Conservation (phyloP, 1,140 invertebrate species). For the Triops longicaudatus region DNA sequence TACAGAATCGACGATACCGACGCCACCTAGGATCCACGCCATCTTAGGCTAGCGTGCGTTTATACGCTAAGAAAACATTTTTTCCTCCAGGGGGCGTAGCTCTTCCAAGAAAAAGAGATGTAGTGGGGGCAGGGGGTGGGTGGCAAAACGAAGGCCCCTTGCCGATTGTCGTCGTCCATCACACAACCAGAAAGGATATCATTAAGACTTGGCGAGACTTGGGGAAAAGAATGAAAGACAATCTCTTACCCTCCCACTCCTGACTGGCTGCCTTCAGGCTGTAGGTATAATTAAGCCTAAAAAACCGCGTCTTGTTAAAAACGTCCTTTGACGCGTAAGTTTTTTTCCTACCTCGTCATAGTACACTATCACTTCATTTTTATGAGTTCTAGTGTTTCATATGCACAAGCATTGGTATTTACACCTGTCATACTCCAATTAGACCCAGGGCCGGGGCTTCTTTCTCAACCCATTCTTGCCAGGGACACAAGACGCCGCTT, state of each 20-base stretch:
- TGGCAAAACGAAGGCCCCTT: background rate
- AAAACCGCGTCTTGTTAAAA: background rate
- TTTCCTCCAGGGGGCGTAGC: background rate
- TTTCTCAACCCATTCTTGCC: background rate
- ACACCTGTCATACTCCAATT: conserved; percentile 12
- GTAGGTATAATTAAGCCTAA: conserved; percentile 3
- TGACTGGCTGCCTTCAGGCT: background rate
- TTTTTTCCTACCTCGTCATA: background rate
- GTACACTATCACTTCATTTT: background rate
- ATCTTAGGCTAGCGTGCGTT: background rate
- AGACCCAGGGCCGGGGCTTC: background rate
- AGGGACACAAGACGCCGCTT: background rate
- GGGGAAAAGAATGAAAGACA: conserved; percentile 5
- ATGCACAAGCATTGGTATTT: background rate
- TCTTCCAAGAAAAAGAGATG: background rate
- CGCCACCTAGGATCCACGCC: background rate
- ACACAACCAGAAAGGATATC: conserved; percentile 7
- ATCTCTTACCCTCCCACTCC: background rate
- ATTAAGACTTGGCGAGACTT: conserved; percentile 7
- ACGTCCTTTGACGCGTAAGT: conserved; percentile 6
- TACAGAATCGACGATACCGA: background rate
- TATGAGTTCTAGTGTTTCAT: background rate
- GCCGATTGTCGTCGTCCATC: conserved; percentile 10
- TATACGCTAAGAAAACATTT: background rate
- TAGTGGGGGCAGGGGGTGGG: background rate